Conservation (phyloP, 2,888 invertebrate species). For the Sicus ferrugineus region DNA sequence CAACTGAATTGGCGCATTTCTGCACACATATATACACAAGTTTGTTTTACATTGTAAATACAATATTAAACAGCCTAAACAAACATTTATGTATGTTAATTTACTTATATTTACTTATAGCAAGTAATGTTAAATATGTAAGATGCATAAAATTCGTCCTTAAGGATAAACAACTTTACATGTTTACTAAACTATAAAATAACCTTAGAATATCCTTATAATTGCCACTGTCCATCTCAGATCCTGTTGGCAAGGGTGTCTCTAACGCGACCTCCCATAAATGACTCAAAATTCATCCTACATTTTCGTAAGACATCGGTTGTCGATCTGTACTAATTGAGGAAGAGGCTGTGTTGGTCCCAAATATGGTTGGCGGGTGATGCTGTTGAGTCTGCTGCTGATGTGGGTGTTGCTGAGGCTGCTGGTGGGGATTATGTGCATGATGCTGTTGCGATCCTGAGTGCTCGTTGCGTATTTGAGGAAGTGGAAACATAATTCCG, state of each 20-base stretch:
- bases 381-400: conserved; percentile 52
- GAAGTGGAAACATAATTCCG: conserved; percentile 60
- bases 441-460: conserved; percentile 56
- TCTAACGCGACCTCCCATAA: conserved; percentile 61
- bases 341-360: conserved; percentile 51
- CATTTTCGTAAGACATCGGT: conserved; percentile 61
- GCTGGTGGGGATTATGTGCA: conserved; percentile 58
- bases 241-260: conserved; percentile 54
- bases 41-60: too few species aligned
- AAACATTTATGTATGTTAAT: too few species aligned
- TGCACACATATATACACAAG: too few species aligned
- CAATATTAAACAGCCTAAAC: too few species aligned
- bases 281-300: conserved; percentile 61
- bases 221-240: conserved; percentile 36
- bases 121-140: too few species aligned
- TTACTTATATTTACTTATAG: too few species aligned
- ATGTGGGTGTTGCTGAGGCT: conserved; percentile 55
- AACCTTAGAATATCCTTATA: conserved; percentile 23
- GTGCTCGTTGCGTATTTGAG: conserved; percentile 57
- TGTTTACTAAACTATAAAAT: neutral
- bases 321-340: conserved; percentile 59
- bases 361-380: conserved; percentile 58
- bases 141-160: conserved; percentile 22
- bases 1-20: too few species aligned
- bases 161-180: conserved; percentile 19